Evolutionary conservation across 2,797 vertebrate species (phyloP), one percentile per base, ranked within the genome.

Genomic region (Sebastes minor): DNA sequence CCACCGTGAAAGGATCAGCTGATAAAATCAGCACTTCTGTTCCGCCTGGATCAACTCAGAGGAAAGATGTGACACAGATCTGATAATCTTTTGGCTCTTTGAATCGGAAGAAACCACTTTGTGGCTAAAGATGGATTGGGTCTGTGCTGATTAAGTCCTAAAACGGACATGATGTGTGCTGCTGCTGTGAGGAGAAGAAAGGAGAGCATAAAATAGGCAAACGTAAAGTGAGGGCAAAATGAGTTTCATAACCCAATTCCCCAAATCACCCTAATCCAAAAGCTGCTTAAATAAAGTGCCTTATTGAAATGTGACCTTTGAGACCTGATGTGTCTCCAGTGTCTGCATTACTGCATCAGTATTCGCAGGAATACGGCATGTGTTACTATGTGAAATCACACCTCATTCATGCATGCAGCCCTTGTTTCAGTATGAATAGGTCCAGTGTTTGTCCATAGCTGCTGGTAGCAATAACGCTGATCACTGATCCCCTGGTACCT

Each of bases 401-500:
- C 82, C 80, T 88, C 80, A 35, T 78, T 75, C 49, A 71, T 20
- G 13, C 52, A 57, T 28, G 8, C 66, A 60, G 38, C 75, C 77
- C 76, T 75, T 83, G 71, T 76, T 84, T 84, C 32, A 35, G 27
- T 57, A 82, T 91, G 90, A 93, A 92, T 86, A 74, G 87, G 38
- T 70, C 70, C 74, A 88, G 88, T 88, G 89, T 92, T 85, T 83
- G 74, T 77, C 83, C 38, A 20, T 35, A 42, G 78, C 84, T 88
- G 84, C 87, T 86, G 80, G 81, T 74, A 77, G 84, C 71, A 88
- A 88, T 89, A 90, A 90, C 32, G 30, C 67, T 61, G 63, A 86
- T 88, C 78, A 85, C 82, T 87, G 89, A 90, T 89, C 89, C 88
- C 87, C 70, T 78, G 90, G 78, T 82, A 83, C 85, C 86, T 83